A percentile compares a stretch with the other conserved stretches of the same genome.
phyloP scores from a whole-genome alignment of 2,888 invertebrate species.

The Andricus quercusramuli region DNA sequence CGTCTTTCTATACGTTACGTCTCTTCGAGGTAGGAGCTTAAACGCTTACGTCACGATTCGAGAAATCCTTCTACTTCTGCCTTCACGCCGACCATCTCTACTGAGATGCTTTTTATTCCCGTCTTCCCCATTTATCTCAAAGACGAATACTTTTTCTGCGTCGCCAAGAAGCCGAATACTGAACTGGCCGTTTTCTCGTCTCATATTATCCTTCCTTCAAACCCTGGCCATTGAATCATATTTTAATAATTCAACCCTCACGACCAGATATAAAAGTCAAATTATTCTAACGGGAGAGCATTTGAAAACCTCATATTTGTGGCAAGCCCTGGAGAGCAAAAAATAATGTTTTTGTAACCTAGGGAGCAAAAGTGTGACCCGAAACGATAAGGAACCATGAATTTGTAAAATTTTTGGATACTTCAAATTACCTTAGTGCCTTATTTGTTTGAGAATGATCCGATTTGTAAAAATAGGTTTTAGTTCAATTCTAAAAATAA shows the following conservation, averaged over 20 bases:
- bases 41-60: conserved; percentile 54
- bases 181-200: conserved; percentile 11
- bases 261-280: conserved; percentile 15
- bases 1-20: conserved; percentile 51
- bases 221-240: conserved; percentile 33
- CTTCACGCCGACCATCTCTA: conserved; percentile 8
- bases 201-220: conserved; percentile 15
- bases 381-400: no score
- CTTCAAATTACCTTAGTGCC: no score
- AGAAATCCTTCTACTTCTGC: conserved; percentile 48
- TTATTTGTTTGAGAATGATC: no score
- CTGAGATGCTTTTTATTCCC: conserved; percentile 27
- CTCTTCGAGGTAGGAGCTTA: conserved; percentile 54
- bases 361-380: no score
- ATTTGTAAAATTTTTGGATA: no score
- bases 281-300: background rate
- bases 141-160: conserved; percentile 16
- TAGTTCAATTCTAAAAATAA: no score
- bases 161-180: conserved; percentile 19
- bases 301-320: background rate
- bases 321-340: background rate
- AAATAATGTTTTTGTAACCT: background rate
- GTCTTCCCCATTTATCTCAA: conserved; percentile 11
- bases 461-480: no score
- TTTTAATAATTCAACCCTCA: conserved; percentile 28